Evolutionary conservation across 2,113 vertebrate species (phyloP).

Genomic region (Jacana jacana): DNA sequence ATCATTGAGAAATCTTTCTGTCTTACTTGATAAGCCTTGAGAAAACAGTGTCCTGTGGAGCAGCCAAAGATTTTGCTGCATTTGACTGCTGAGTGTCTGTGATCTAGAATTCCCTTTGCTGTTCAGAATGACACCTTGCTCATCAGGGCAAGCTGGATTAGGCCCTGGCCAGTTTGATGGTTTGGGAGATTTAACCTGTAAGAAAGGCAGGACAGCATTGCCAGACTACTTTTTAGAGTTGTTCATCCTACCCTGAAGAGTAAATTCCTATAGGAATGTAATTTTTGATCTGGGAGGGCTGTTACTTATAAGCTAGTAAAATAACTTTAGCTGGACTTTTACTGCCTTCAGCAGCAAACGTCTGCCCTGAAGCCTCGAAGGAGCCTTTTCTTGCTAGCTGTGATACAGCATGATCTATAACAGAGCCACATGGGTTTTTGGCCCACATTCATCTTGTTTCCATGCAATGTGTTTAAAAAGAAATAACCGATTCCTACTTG

Average conservation of each 20-base stretch:
- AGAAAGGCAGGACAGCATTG: background rate
- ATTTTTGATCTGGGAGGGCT: conserved; percentile 29
- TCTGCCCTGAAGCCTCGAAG: background rate
- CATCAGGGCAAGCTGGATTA: background rate
- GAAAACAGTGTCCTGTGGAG: background rate
- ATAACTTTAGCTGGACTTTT: conserved; percentile 43
- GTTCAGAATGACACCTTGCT: background rate
- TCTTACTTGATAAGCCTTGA: background rate
- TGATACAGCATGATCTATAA: background rate
- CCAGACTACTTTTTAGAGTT: background rate
- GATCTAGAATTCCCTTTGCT: background rate
- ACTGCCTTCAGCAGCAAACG: conserved; percentile 21
- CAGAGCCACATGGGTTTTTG: background rate
- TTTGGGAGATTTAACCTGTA: background rate
- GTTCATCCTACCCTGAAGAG: conserved; percentile 4
- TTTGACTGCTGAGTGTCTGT: background rate
- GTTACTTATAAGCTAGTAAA: conserved; percentile 47
- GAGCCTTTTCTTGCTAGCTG: background rate
- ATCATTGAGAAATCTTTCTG: background rate
- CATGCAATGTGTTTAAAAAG: background rate
- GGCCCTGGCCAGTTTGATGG: background rate
- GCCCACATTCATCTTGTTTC: conserved; percentile 19
- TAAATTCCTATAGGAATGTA: conserved; percentile 22
- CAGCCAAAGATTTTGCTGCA: background rate
- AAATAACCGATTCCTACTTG: background rate